A percentile compares a stretch with the other conserved stretches of the same genome.
These are phyloP conservation scores for Antechinus flavipes DNA, from an alignment of 2,113 vertebrate genomes.

Conservation along the genomic window DNA sequence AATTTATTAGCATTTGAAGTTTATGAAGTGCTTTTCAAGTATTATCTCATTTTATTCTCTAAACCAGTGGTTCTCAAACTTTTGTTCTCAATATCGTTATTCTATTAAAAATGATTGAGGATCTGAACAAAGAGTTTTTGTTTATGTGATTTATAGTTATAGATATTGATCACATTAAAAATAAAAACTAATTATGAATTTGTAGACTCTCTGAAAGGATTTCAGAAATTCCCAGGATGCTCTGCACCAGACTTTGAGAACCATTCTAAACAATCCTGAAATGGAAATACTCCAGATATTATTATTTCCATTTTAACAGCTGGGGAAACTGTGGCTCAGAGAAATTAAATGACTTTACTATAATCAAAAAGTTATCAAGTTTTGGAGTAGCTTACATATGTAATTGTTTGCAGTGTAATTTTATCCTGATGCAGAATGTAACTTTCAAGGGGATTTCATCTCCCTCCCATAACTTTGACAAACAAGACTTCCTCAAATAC, in stretches of 20 bases:
- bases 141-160: no score
- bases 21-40: background rate
- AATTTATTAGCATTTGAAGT: background rate
- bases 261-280: background rate
- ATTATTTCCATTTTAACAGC: background rate
- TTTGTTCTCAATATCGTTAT: no score
- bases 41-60: background rate
- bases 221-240: no score
- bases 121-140: no score
- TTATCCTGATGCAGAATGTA: constrained; percentile 19
- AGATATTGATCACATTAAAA: no score
- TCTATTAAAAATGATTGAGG: no score
- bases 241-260: no score
- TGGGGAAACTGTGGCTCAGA: background rate
- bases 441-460: constrained; percentile 43
- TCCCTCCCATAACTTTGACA: background rate
- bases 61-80: background rate
- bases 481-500: background rate
- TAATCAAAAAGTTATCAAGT: background rate
- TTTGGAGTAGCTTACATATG: background rate
- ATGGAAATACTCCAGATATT: background rate
- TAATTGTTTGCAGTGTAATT: background rate
- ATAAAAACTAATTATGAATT: no score
- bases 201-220: no score
- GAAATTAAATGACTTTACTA: background rate